Conservation (phyloP, 2,888 invertebrate species). For the Macroteleia sp. region DNA sequence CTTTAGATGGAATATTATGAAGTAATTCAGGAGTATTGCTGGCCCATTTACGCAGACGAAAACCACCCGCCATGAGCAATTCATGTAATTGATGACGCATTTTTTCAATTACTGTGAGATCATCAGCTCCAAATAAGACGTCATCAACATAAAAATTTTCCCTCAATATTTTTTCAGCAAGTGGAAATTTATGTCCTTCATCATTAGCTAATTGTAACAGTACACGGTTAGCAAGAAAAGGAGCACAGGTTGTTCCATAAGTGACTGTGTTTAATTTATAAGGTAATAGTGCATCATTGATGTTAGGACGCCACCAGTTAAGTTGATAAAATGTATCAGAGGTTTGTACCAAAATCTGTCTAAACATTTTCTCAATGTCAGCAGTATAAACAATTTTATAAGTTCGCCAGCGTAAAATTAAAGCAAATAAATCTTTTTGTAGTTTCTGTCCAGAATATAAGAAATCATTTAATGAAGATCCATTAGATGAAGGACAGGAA, state of each 20-base stretch:
- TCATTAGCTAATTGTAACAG: background rate
- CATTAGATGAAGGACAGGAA: background rate
- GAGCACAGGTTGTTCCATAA: background rate
- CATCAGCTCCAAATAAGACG: background rate
- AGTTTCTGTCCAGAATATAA: background rate
- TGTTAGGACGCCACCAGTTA: background rate
- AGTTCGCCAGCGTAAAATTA: background rate
- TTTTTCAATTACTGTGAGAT: background rate
- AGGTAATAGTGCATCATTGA: background rate
- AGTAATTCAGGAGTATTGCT: background rate
- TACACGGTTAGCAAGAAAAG: background rate
- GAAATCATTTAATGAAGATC: background rate
- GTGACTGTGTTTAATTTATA: background rate
- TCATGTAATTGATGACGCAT: background rate
- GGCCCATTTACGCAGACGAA: constrained; percentile 14
- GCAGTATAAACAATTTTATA: background rate
- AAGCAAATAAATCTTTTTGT: background rate
- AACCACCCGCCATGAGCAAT: background rate
- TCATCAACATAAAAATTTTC: background rate
- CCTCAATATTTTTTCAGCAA: background rate
- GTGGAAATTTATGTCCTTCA: background rate
- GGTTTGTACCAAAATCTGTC: too few species aligned
- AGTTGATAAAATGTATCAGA: background rate
- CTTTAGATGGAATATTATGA: background rate
- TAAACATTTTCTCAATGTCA: too few species aligned